Conservation (phyloP, 2,113 vertebrate species). For the Oreotrochilus melanogaster region DNA sequence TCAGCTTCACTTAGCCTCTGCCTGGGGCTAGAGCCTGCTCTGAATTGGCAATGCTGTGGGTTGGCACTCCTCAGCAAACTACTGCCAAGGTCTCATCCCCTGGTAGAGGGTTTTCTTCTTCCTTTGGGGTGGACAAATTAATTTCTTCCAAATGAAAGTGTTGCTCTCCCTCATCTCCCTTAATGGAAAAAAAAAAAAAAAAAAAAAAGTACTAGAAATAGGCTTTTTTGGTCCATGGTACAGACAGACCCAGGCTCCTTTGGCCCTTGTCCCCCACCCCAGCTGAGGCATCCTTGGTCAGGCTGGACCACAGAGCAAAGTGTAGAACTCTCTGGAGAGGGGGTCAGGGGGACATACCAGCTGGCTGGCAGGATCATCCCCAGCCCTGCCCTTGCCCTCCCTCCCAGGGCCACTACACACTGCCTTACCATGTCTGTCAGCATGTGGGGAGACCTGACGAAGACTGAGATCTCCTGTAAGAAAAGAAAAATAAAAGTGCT, state of each 20-base stretch:
- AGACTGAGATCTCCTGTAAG: conserved; percentile 79
- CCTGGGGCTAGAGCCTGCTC: not conserved
- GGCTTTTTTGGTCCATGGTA: not conserved
- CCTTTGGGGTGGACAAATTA: not conserved
- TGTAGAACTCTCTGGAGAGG: not conserved
- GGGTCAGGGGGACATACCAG: not conserved
- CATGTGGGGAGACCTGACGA: conserved; percentile 72
- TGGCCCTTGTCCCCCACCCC: too few species aligned
- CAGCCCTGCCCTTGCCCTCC: not conserved
- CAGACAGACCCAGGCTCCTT: not conserved
- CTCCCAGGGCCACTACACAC: fast-evolving
- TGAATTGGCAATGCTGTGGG: fast-evolving
- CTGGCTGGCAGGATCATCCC: not conserved
- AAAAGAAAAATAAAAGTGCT: not conserved
- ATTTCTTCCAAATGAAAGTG: not conserved
- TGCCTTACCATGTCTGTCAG: conserved; percentile 80
- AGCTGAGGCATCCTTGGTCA: not conserved
- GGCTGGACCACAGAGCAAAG: not conserved
- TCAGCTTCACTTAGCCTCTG: conserved; percentile 25
- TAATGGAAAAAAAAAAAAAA: not conserved
- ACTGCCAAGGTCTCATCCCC: not conserved
- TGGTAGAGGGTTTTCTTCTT: not conserved
- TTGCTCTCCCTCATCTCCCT: fast-evolving
- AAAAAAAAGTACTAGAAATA: not conserved
- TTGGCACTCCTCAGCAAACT: not conserved